Percentiles rank a stretch among this genome's conserved stretches.
phyloP scores from a whole-genome alignment of 2,888 invertebrate species.

The Thymelicus acteon region DNA sequence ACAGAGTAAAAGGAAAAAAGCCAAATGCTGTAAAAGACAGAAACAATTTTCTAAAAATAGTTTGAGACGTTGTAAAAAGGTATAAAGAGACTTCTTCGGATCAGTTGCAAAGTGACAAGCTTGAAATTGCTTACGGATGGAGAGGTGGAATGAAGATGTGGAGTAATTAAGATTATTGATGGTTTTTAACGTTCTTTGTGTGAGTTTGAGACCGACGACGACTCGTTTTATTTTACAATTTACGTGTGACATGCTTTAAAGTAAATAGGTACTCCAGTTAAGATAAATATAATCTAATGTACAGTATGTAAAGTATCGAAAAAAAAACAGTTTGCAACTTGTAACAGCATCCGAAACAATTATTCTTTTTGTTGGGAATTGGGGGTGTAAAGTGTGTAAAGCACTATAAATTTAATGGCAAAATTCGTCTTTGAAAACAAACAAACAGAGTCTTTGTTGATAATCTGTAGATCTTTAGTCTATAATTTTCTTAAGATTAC shows the following conservation, averaged over 20 bases:
- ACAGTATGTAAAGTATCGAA: no score
- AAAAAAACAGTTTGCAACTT: no score
- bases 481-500: no score
- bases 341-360: no score
- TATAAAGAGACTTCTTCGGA: slow-evolving; percentile 38
- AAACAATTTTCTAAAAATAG: slow-evolving; percentile 26
- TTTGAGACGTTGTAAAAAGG: slow-evolving; percentile 28
- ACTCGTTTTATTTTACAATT: not conserved
- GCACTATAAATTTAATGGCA: no score
- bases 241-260: not conserved
- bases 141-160: slow-evolving; percentile 11
- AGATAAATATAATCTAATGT: no score
- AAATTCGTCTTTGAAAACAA: no score
- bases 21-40: not conserved
- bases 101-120: slow-evolving; percentile 52
- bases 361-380: no score
- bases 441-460: no score
- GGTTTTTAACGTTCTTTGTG: slow-evolving; percentile 2
- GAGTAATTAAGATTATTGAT: slow-evolving; percentile 18
- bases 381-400: no score
- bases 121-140: slow-evolving; percentile 54
- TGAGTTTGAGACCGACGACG: not conserved
- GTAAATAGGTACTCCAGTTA: no score
- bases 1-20: slow-evolving; percentile 1
- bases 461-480: no score